Evolutionary conservation across 2,888 invertebrate species (phyloP), one percentile per base, ranked within the genome.

Genomic region (Xanthostigma xanthostigma): DNA sequence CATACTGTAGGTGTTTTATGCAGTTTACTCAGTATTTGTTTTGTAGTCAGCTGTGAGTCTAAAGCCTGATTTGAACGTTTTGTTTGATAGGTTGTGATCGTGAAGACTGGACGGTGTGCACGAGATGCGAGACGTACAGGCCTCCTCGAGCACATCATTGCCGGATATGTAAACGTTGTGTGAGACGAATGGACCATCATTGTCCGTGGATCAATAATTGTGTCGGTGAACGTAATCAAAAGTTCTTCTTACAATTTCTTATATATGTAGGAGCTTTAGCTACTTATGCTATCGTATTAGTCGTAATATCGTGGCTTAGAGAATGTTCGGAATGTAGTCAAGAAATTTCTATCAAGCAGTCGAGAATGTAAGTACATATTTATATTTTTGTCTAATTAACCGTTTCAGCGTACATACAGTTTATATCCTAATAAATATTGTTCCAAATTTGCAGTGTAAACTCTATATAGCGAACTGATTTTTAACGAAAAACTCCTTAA

Each of bases 161-260:
- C 67, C 77, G 88, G 56, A 84, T 90, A 55, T 92, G 90, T 62
- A 81, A 84, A 58, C 72, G 88, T 53, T 90, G 90, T 62, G 81
- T 91, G 51, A 68, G 79, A 53, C 72, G 81, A 60, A 85, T 86
- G 85, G 86, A 87, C 62, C 90, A 92, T 65, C 90, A 91, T 65
- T 87, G 86, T 68, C 85, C 88, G 6, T 89, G 88, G 88, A 90
- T 92, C 44, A 93, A 93, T 64, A 93, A 93, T 66, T 92, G 92
- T 65, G 89, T 92, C 6, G 92, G 91, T 41, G 91, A 92, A 67
- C 78, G 79, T 59, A 92, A 93, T 72, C 91, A 92, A 69, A 91
- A 90, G 65, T 91, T 84, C 69, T 92, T 92, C 67, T 76, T 92
- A 54, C 86, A 92, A 62, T 92, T 92, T 71, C 72, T 89, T 53